Percentiles rank a stretch among this genome's conserved stretches.
phyloP scores from a whole-genome alignment of 2,888 invertebrate species.

The Xanthorhoe designata region DNA sequence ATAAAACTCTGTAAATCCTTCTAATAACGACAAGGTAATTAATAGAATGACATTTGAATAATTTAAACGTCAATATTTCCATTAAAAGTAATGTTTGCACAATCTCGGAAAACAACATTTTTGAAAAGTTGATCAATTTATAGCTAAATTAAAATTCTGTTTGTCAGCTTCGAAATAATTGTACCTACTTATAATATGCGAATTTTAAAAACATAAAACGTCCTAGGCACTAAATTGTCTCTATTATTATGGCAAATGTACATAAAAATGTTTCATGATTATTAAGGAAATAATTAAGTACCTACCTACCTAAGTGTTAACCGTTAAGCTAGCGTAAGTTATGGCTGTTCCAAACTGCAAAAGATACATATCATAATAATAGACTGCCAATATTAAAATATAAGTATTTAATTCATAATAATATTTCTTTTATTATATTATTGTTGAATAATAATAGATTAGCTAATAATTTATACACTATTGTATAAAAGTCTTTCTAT shows the following conservation, averaged over 20 bases:
- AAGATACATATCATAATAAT: constrained; percentile 85
- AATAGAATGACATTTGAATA: too few species aligned
- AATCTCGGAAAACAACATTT: too few species aligned
- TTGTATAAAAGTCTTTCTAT: constrained; percentile 86
- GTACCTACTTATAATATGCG: constrained; percentile 2
- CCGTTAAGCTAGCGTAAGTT: constrained; percentile 47
- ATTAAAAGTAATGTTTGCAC: too few species aligned
- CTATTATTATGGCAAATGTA: constrained; percentile 28
- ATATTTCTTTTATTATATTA: constrained; percentile 79
- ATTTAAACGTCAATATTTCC: too few species aligned
- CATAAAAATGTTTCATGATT: constrained; percentile 27
- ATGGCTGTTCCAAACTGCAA: constrained; percentile 84
- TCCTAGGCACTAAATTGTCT: constrained; percentile 44
- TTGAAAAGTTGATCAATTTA: too few species aligned
- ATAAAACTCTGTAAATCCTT: too few species aligned
- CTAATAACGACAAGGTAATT: too few species aligned
- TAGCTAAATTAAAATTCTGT: too few species aligned
- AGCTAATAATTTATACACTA: constrained; percentile 82
- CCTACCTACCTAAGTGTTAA: constrained; percentile 39
- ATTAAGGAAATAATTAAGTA: constrained; percentile 13
- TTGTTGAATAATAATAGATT: constrained; percentile 81
- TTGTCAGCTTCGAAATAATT: neutral
- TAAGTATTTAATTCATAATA: constrained; percentile 36
- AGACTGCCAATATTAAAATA: constrained; percentile 79
- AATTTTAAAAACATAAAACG: constrained; percentile 37